Conservation (phyloP, 2,797 vertebrate genomes). For the Tokudaia muenninki region DNA sequence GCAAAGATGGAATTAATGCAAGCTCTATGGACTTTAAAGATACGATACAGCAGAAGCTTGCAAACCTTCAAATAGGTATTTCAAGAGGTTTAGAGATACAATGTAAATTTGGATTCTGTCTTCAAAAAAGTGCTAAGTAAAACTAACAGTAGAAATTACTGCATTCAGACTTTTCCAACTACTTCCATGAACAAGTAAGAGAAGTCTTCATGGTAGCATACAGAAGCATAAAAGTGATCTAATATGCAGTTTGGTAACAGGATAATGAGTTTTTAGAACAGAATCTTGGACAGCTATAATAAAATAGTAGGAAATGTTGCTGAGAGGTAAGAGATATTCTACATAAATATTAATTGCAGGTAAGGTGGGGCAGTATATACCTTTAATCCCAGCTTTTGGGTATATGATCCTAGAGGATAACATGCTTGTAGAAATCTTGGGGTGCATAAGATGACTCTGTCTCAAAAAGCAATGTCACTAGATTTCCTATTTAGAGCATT, state of each 20-base stretch:
- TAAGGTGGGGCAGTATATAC: too few relatives aligned
- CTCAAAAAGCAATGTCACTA: not conserved
- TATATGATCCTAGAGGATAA: not conserved
- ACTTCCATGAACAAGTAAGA: not conserved
- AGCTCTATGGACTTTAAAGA: conserved; percentile 15
- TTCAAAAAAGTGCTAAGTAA: not conserved
- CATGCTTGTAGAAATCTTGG: not conserved
- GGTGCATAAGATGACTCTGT: not conserved
- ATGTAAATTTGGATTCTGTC: not conserved
- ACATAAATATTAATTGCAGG: not conserved
- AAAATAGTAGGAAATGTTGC: not conserved
- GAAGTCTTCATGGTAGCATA: not conserved
- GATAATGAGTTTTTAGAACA: not conserved
- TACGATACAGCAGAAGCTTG: not conserved
- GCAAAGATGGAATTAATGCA: not conserved
- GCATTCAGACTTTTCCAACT: not conserved
- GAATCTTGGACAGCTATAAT: not conserved
- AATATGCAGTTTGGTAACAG: not conserved
- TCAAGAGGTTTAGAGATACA: not conserved
- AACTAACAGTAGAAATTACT: not conserved
- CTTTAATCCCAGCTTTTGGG: not conserved
- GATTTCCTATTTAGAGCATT: not conserved
- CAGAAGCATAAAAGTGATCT: not conserved
- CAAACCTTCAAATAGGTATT: not conserved
- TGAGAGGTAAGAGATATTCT: not conserved